Evolutionary conservation across 1,140 invertebrate species (phyloP), one percentile per base, ranked within the genome.

Genomic region (Musca vetustissima): DNA sequence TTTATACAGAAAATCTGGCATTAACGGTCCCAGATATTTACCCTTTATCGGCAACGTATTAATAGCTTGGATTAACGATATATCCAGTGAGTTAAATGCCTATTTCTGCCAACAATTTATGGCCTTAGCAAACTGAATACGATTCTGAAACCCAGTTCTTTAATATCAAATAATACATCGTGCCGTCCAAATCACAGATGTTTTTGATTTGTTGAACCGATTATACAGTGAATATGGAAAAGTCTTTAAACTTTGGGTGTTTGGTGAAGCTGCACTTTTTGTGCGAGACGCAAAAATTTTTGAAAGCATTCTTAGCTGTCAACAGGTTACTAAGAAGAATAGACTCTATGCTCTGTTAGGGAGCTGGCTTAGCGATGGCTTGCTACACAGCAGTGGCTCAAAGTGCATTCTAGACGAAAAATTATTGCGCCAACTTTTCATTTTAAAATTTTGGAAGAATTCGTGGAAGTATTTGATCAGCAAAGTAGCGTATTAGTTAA

Each of bases 391-490:
- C 28, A 71, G 69, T 47, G 77, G 91, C n/a, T 77, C 83, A 4
- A 92, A 93, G 85, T 96, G 93, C 86, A 88, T 19, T 78, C 75
- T 0, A 79, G 92, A 59, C 80, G 93, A 43, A 93, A 93, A 83
- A 84, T 94, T 49, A 75, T 95, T 9, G 95, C 93, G 3, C 91
- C 92, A 19, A 89, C 91, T 0, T 95, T 95, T 78, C 93, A 96
- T 78, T 94, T 94, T 77, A 89, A 89, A 68, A 94, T 95, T 57
- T 82, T 96, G 3, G 88, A 93, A 70, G 87, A 91, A 73, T 95
- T 94, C 75, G 69, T 92, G 2, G 84, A 87, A 11, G 84, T 91
- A 2, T 91, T 93, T 77, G 88, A 89, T 72, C 85, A 89, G 67
- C 89, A 93, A 73, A 83, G 86, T 22, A 74, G 83, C 8, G 82